Base-by-base conservation (phyloP, 2,888 invertebrate species). In the Abscondita cerata region DNA sequence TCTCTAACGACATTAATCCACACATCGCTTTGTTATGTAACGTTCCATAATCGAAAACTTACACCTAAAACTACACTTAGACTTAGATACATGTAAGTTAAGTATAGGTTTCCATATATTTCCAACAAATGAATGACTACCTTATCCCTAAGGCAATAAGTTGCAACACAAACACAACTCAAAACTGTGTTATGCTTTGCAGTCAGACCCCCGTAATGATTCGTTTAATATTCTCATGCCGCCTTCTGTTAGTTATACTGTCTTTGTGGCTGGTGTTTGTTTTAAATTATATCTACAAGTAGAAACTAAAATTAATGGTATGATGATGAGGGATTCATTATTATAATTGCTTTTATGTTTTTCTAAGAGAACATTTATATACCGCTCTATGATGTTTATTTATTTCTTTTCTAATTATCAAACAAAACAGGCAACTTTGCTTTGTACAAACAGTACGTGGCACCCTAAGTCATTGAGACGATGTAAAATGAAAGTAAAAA, bases 81-180 rank as follows among this genome's bases (percentile, higher is more conserved):
- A 11, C 4, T 44, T 46, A 18, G 40, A 13, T 52, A 13, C 15
- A n/a, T n/a, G n/a, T 38, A 52, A 36, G 16, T 34, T 12, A 36
- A 36, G 52, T 58, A 53, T 53, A 47, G 61, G 59, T 54, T 61
- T 56, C 56, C 56, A 52, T 34, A 61, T 61, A 51, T 61, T 56
- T 61, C 61, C 36, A 25, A 33, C 44, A 40, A 36, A 34, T 46
- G 12, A 46, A 11, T 46, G 54, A 52, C 55, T 52, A 56, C 61
- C 55, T 52, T 55, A 36, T 61, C 61, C 61, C 61, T 20, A 19
- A 56, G 52, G 61, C 52, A 56, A 55, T 56, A 46, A 51, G 52
- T 61, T 56, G 61, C 61, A 61, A 61, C 61, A 61, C 61, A 61
- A 61, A 61, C 61, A 61, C 52, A 61, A 61, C 61, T 61, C 56